Evolutionary conservation across 2,797 vertebrate genomes (phyloP), one percentile per base, ranked within the genome.

Genomic region (Botia kubotai): DNA sequence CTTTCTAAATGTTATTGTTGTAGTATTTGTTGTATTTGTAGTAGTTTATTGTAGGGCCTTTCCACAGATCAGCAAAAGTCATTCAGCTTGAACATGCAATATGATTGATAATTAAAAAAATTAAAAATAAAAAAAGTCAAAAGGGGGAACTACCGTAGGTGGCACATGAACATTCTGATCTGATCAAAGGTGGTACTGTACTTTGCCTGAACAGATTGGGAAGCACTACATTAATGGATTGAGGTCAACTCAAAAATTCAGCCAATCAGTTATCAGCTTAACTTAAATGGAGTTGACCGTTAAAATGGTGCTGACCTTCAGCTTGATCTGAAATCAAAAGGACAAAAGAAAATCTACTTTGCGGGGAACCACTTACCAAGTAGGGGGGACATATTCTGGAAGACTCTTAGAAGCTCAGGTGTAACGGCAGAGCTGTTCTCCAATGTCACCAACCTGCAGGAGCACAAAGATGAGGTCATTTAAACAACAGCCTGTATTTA

Each of bases 331-430:
- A 48, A 23, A 57, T 48, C 2, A 14, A 48, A 70, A 58, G 11
- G 29, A n/a, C 33, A 36, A 66, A 79, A 17, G 16, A 81, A 71
- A 48, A 29, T 29, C 2, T 1, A 48, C 5, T 58, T 46, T 13
- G 12, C 33, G 57, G 17, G 2, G 21, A 63, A 66, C 16, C 23
- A 87, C 96, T 94, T 92, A 99, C 98, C 98, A 77, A 99, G 93
- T 89, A 99, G 93, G 62, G 97, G 89, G 12, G 96, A 94, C 98
- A 99, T 99, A 89, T 99, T 99, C 89, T 97, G 96, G 93, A 99
- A 99, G 88, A 99, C 94, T 90, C 96, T 93, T 85, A 99, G 94
- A 74, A 99, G 94, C 87, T 98, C 97, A 0, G 96, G 95, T 70
- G 96, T 97, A 87, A 98, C 90, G 85, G 93, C 94, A 4, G 96